Conservation (phyloP, 2,113 vertebrate genomes). For the Dendropsophus ebraccatus region DNA sequence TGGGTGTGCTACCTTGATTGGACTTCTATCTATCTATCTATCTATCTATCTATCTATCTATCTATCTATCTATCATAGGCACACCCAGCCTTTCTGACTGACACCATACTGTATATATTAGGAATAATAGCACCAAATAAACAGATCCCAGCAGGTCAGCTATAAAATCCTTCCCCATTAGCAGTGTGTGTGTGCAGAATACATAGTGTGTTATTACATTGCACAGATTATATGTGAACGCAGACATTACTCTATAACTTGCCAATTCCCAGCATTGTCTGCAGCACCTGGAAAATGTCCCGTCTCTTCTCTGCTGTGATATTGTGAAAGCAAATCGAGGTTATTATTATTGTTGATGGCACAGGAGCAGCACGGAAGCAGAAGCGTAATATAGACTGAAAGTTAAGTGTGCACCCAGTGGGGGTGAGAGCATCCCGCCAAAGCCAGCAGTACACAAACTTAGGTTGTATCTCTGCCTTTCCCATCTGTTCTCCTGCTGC, state of each 20-base stretch:
- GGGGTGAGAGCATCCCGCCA: neutral
- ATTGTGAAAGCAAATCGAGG: constrained; percentile 22
- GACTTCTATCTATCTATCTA: neutral
- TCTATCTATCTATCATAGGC: neutral
- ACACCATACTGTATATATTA: neutral
- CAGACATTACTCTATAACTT: neutral
- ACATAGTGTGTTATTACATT: neutral
- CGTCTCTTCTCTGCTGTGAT: neutral
- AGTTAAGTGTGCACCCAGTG: constrained; percentile 21
- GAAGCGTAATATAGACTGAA: constrained; percentile 27
- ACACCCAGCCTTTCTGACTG: neutral
- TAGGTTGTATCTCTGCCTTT: constrained; percentile 20
- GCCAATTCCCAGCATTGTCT: neutral
- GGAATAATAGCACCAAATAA: neutral
- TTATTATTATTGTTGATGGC: constrained; percentile 16
- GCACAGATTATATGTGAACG: constrained; percentile 1
- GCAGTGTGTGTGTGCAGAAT: neutral
- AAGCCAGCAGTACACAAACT: constrained; percentile 13
- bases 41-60: neutral
- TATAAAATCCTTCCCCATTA: neutral
- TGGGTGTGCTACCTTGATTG: too few species aligned
- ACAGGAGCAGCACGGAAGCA: constrained; percentile 25
- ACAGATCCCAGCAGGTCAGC: neutral
- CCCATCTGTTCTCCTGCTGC: constrained; percentile 28
- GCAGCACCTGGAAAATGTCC: constrained; percentile 14